Evolutionary conservation across 2,113 vertebrate species (phyloP).

Genomic region (Scartelaos histophorus): DNA sequence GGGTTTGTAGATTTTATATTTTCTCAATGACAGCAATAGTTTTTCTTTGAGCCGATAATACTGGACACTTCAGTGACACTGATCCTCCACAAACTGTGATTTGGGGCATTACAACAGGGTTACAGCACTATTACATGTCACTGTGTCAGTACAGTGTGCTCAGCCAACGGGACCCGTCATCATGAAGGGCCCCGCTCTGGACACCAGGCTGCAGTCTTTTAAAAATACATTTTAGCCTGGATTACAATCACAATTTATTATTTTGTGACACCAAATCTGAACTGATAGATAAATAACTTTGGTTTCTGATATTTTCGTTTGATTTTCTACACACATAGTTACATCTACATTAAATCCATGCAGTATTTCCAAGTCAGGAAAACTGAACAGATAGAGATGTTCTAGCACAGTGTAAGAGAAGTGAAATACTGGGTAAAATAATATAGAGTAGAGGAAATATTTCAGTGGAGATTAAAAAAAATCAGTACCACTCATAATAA

Average conservation of each 20-base stretch:
- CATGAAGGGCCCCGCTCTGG: background rate
- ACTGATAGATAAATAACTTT: background rate
- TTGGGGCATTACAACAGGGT: background rate
- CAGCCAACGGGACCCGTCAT: background rate
- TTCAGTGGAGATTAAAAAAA: background rate
- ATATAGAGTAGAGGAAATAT: too few species aligned
- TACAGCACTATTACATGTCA: background rate
- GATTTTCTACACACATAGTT: background rate
- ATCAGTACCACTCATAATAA: too few species aligned
- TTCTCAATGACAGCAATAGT: background rate
- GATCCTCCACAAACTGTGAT: background rate
- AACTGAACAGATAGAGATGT: too few species aligned
- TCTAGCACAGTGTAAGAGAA: too few species aligned
- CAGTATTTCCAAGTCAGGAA: background rate
- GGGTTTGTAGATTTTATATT: background rate
- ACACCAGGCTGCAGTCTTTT: background rate
- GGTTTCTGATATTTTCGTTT: too few species aligned
- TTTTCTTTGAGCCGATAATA: background rate
- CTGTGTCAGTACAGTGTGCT: background rate
- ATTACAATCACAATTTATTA: background rate
- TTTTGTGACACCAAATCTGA: background rate
- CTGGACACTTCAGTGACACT: slow-evolving; percentile 1
- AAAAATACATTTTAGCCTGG: background rate
- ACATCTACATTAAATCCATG: background rate
- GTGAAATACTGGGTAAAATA: too few species aligned